Evolutionary conservation across 2,888 invertebrate genomes (phyloP).

Genomic region (Phorcus lineatus): DNA sequence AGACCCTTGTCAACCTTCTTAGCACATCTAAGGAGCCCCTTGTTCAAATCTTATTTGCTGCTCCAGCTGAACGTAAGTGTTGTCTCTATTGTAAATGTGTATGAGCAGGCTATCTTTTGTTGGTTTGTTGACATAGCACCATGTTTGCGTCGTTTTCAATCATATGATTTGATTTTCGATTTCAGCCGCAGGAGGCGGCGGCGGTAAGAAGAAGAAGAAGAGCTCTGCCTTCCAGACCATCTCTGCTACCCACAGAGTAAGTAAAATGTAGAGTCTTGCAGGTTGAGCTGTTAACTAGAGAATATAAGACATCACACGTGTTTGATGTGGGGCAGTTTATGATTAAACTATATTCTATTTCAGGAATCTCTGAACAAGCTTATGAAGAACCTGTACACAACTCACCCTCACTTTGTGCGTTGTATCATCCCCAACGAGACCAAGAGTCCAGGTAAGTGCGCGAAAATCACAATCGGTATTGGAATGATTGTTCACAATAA

Average conservation of each 20-base stretch:
- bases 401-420: conserved; percentile 94
- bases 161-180: no score
- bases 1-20: conserved; percentile 97
- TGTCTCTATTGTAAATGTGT: no score
- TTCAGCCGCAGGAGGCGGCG: conserved; percentile 28
- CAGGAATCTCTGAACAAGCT: conserved; percentile 87
- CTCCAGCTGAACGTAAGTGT: conserved; percentile 42
- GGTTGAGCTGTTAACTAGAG: no score
- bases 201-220: conserved; percentile 91
- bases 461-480: neutral
- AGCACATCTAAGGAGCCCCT: conserved; percentile 82
- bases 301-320: no score
- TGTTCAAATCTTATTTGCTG: conserved; percentile 62
- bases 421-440: conserved; percentile 97
- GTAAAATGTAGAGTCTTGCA: neutral
- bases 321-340: neutral
- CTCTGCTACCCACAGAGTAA: conserved; percentile 95
- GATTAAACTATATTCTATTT: neutral
- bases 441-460: conserved; percentile 62
- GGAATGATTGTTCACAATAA: no score
- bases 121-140: no score
- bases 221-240: conserved; percentile 98
- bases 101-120: no score
- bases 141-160: no score
- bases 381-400: conserved; percentile 82